Base-by-base conservation (phyloP, 2,888 invertebrate species). In the Apotomis turbidana region DNA sequence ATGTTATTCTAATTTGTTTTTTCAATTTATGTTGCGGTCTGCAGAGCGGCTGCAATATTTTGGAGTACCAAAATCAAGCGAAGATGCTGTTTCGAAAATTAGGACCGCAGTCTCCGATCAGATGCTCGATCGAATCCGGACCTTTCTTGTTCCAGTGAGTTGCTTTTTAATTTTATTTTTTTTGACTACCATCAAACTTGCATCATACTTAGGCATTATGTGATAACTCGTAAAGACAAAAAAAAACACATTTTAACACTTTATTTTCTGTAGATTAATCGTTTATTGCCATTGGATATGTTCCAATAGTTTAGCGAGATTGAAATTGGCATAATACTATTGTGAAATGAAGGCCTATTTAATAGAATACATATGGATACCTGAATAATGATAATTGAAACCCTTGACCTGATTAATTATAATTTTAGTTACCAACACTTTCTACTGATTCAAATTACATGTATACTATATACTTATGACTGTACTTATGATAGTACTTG, bases 31-130 rank as follows among this genome's bases (percentile, higher is more conserved):
- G 90, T 90, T 87, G 80, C 86, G 84, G 81, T 89, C 86, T 83
- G 81, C 93, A 99, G 99, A 96, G 97, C 77, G 99, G 99, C 73
- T 96, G 97, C 89, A 98, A 96, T 93, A 96, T 99, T 86, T 94
- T 99, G 90, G 99, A 99, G 88, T 99, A 99, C 90, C 99, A 99
- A 91, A 99, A 98, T 90, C 99, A 99, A 94, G 99, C 99, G 52
- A 99, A 99, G 94, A 97, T 99, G 96, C 94, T 99, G 82, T 99
- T 99, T 94, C 95, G 98, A 83, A 99, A 99, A 93, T 94, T 99
- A 84, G 97, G 97, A 78, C 96, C 96, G 54, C 96, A 97, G 84
- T 98, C 99, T 73, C 99, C 99, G 74, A 92, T 95, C 46, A 95
- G 97, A 86, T 99, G 99, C 91, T 97, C 98, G 81, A 97, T 99